Evolutionary conservation across 2,113 vertebrate genomes (phyloP).

Genomic region (Boleophthalmus pectinirostris): DNA sequence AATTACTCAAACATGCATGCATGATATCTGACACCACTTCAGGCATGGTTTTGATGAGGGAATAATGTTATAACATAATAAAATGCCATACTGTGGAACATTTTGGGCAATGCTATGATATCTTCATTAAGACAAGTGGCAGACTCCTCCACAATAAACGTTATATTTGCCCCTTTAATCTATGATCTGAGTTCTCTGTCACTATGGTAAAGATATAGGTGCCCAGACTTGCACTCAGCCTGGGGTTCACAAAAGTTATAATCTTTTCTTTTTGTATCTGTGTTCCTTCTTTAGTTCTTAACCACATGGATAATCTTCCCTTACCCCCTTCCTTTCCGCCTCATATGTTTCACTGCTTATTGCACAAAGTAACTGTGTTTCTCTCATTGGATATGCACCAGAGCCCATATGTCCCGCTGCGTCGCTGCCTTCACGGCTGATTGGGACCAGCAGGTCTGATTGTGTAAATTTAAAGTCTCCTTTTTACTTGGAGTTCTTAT

Average conservation of each 20-base stretch:
- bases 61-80: too few relatives aligned
- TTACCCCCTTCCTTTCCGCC: background rate
- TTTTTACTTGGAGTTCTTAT: constrained; percentile 42
- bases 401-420: constrained; percentile 31
- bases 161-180: background rate
- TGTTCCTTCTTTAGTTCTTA: background rate
- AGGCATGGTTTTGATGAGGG: too few relatives aligned
- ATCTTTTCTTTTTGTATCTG: background rate
- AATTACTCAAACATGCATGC: too few relatives aligned
- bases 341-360: constrained; percentile 11
- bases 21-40: too few relatives aligned
- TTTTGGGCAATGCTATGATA: too few relatives aligned
- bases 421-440: constrained; percentile 47
- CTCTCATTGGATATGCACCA: constrained; percentile 26
- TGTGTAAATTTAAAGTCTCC: constrained; percentile 42
- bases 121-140: too few relatives aligned
- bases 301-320: background rate
- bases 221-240: background rate
- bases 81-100: too few relatives aligned
- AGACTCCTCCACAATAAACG: too few relatives aligned
- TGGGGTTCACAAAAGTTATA: background rate
- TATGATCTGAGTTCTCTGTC: background rate
- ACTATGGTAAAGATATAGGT: background rate
- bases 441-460: constrained; percentile 61
- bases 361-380: constrained; percentile 5